Base-by-base conservation (phyloP, 2,113 vertebrate genomes). In the Ptilonorhynchus violaceus region DNA sequence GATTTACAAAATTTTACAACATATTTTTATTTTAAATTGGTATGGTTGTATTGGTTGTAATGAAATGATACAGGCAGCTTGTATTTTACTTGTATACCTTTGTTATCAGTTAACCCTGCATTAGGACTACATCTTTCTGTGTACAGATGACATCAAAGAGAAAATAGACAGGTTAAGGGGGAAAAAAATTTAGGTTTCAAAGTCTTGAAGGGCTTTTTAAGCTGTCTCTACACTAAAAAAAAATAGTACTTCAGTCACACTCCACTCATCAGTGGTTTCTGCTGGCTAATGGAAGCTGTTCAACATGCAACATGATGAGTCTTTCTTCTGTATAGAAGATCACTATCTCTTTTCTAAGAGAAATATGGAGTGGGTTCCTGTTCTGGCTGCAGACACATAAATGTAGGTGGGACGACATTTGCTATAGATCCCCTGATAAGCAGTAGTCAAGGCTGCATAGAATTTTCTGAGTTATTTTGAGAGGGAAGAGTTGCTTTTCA, bases 1-100 rank as follows among this genome's bases (percentile, higher is more conserved):
- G 22, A 72, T 1, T 0, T 66, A 6, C 0, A 73, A 49, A 79
- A 30, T 42, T 42, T 46, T 55, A 10, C 6, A 27, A 5, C 18
- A 2, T 7, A 11, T 2, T 19, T 37, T 80, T 74, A 15, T 63
- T 27, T 0, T 0, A 4, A 44, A 44, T 53, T 11, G 12, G 33
- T 53, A 13, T 7, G 3, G 2, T 41, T 15, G 3, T 27, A 56
- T 33, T 68, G 16, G 59, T 80, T 80, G 16, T 27, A 91, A 25
- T n/a, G 11, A 76, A 35, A 25, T 75, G 9, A 79, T 20, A 42
- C 6, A 52, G 8, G 20, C 8, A 52, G 6, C 2, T 72, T 68
- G 30, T 59, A n/a, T 44, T 92, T 90, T 31, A 63, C 21, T 60
- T 35, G 2, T 10, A 39, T 33, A 22, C 4, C 3, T 42, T 76